Evolutionary conservation across 2,888 invertebrate species (phyloP).

Genomic region (Andrena dorsata): DNA sequence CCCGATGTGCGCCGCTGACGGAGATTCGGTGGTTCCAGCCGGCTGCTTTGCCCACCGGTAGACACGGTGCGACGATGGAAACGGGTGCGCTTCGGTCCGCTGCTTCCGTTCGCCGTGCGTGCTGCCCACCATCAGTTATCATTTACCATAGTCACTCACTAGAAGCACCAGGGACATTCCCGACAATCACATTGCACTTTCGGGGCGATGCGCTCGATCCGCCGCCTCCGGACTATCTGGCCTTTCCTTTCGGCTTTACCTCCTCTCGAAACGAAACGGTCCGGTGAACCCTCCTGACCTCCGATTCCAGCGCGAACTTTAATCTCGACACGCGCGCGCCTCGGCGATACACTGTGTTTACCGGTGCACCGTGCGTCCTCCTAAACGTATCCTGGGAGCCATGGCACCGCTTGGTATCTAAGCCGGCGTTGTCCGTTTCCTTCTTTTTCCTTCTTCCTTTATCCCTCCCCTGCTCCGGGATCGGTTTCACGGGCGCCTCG

Average conservation of each 20-base stretch:
- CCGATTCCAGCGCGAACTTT: conserved; percentile 58
- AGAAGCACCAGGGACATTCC: conserved; percentile 39
- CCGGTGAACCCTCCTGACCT: conserved; percentile 69
- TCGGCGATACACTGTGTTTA: conserved; percentile 44
- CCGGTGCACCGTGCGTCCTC: conserved; percentile 54
- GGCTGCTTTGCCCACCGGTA: too few species aligned
- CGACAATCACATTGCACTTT: conserved; percentile 58
- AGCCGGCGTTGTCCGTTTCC: not conserved
- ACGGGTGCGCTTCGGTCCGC: not conserved
- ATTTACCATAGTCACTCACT: conserved; percentile 47
- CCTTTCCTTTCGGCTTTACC: conserved; percentile 32
- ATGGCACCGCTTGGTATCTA: conserved; percentile 30
- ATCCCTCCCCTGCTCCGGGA: not conserved
- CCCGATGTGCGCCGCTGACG: not conserved
- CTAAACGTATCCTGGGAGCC: conserved; percentile 39
- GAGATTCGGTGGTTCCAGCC: not conserved
- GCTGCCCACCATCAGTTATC: conserved; percentile 19
- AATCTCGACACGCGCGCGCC: conserved; percentile 56
- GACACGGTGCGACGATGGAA: not conserved
- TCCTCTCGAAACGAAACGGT: conserved; percentile 38
- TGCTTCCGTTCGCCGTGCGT: not conserved
- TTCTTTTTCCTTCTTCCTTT: not conserved
- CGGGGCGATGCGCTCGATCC: conserved; percentile 28
- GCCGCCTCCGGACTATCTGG: conserved; percentile 16
- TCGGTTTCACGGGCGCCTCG: not conserved